A percentile compares a stretch with the other conserved stretches of the same genome.
phyloP scores from a whole-genome alignment of 2,797 vertebrate genomes.

The Cyclopterus lumpus region DNA sequence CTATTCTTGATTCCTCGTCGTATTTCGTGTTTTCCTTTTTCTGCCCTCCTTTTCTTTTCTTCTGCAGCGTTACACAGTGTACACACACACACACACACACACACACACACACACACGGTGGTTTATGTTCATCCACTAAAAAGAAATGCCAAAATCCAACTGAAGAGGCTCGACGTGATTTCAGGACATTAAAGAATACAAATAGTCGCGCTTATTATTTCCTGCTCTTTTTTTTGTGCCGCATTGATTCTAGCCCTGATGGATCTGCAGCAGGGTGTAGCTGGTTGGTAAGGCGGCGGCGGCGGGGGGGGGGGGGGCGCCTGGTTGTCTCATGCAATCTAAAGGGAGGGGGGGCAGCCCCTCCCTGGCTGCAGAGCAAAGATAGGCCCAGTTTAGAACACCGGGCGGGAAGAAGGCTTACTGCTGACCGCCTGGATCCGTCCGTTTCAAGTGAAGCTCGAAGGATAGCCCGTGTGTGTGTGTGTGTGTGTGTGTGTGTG shows the following conservation, averaged over 20 bases:
- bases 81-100: no score
- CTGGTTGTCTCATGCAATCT: no score
- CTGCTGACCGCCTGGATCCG: no score
- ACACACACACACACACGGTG: slow-evolving; percentile 5
- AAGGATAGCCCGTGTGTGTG: no score
- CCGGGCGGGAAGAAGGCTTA: no score
- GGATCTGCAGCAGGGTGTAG: slow-evolving; percentile 55
- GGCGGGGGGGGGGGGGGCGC: no score
- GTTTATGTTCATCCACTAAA: slow-evolving; percentile 24
- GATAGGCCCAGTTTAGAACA: slow-evolving; percentile 61
- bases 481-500: no score
- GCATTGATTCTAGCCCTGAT: slow-evolving; percentile 55
- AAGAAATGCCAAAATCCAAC: background rate
- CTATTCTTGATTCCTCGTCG: background rate
- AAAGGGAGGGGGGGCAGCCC: slow-evolving; percentile 48
- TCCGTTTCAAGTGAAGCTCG: no score
- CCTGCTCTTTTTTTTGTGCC: slow-evolving; percentile 50
- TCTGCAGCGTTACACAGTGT: slow-evolving; percentile 10
- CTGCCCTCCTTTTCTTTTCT: slow-evolving; percentile 23
- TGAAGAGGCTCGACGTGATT: slow-evolving; percentile 20
- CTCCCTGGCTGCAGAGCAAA: slow-evolving; percentile 67
- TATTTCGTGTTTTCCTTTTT: background rate
- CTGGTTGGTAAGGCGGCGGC: no score
- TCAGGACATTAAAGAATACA: slow-evolving; percentile 24
- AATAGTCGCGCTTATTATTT: slow-evolving; percentile 31